A percentile compares a stretch with the other conserved stretches of the same genome.
These are phyloP conservation scores for Myripristis jacobus DNA, from an alignment of 2,797 vertebrate genomes.

Conservation along the genomic window DNA sequence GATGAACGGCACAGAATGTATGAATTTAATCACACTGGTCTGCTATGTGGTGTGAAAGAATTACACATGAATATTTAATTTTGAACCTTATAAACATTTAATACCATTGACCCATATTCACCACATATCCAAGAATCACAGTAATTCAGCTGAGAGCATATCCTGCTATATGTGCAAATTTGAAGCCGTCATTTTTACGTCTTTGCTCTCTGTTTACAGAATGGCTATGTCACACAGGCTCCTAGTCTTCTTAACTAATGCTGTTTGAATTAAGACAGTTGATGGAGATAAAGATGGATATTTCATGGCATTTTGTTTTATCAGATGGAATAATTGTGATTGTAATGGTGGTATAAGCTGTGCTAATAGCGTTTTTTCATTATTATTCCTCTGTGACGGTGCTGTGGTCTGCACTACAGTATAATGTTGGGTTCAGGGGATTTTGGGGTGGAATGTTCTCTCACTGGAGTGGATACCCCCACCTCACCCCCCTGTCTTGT, in stretches of 20 bases:
- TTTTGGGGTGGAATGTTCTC: not conserved
- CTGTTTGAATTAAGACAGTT: slow-evolving; percentile 43
- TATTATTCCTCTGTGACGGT: slow-evolving; percentile 21
- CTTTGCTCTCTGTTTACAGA: slow-evolving; percentile 20
- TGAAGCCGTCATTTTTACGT: slow-evolving; percentile 18
- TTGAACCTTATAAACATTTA: slow-evolving; percentile 74
- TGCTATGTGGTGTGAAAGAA: slow-evolving; percentile 11
- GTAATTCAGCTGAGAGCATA: slow-evolving; percentile 62
- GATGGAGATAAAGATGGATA: slow-evolving; percentile 40
- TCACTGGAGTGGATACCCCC: slow-evolving; percentile 14
- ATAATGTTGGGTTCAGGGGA: slow-evolving; percentile 4
- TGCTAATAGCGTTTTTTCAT: not conserved
- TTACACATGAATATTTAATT: slow-evolving; percentile 62
- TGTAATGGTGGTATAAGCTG: slow-evolving; percentile 22
- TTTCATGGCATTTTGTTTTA: slow-evolving; percentile 45
- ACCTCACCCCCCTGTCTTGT: slow-evolving; percentile 68
- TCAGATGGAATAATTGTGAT: slow-evolving; percentile 30
- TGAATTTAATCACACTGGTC: not conserved
- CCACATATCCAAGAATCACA: slow-evolving; percentile 53
- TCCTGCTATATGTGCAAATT: slow-evolving; percentile 47
- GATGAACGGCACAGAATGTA: slow-evolving; percentile 36
- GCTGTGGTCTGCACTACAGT: not conserved
- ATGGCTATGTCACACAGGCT: not conserved
- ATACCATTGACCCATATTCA: slow-evolving; percentile 75
- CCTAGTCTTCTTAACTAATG: not conserved